phyloP scores from a whole-genome alignment of 2,888 invertebrate species.

The Xylota sylvarum region DNA sequence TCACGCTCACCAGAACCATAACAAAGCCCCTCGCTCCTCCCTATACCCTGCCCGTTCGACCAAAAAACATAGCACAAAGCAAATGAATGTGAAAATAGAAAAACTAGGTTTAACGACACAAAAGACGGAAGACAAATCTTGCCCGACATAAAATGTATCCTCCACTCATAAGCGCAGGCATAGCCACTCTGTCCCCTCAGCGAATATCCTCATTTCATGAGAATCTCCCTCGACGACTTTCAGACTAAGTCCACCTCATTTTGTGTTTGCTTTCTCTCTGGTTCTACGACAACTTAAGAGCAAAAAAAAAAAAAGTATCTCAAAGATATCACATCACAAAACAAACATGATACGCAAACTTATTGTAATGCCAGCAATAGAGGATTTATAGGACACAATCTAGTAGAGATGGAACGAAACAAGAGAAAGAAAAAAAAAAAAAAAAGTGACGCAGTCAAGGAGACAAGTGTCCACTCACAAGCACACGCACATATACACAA shows the following conservation, averaged over 20 bases:
- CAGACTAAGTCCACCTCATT: conserved; percentile 58
- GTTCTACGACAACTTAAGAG: conserved; percentile 18
- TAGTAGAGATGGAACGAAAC: neutral
- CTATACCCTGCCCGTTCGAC: too few relatives aligned
- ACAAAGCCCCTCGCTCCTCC: neutral
- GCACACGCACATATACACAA: conserved; percentile 2
- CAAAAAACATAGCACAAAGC: conserved; percentile 26
- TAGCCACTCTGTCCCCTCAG: conserved; percentile 13
- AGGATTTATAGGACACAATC: conserved; percentile 60
- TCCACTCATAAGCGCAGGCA: conserved; percentile 16
- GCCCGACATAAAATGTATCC: conserved; percentile 41
- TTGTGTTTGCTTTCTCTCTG: conserved; percentile 50
- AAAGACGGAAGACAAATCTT: conserved; percentile 67
- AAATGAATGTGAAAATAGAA: conserved; percentile 49
- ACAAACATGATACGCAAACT: conserved; percentile 70
- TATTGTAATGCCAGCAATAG: conserved; percentile 72
- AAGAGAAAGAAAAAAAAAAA: conserved; percentile 25
- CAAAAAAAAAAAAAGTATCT: conserved; percentile 35
- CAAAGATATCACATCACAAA: conserved; percentile 68
- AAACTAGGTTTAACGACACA: conserved; percentile 45
- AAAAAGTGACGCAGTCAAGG: conserved; percentile 44
- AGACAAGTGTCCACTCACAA: conserved; percentile 36
- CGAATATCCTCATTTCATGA: conserved; percentile 32
- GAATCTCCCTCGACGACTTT: conserved; percentile 50
- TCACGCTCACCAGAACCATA: conserved; percentile 17